Evolutionary conservation across 2,797 vertebrate genomes (phyloP).

Genomic region (Argya squamiceps): DNA sequence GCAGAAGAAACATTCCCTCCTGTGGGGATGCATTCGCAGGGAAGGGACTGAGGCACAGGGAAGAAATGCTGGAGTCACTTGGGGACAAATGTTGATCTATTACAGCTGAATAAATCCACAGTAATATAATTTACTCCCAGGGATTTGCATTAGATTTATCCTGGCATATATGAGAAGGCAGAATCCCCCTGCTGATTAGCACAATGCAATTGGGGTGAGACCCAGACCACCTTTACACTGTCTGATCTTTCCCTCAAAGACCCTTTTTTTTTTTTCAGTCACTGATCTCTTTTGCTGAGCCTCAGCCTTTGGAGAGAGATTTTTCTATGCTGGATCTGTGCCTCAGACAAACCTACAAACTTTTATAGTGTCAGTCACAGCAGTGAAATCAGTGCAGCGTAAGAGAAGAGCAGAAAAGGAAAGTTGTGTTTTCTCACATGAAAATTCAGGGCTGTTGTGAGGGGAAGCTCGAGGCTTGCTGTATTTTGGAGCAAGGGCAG

Average conservation of each 20-base stretch:
- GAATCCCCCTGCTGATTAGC: not conserved
- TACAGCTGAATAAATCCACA: constrained; percentile 36
- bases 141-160: not conserved
- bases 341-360: constrained; percentile 60
- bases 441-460: not conserved
- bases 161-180: not conserved
- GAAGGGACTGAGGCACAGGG: not conserved
- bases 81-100: constrained; percentile 20
- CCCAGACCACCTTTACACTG: not conserved
- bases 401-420: not conserved
- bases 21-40: not conserved
- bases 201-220: not conserved
- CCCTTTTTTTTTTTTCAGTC: not conserved
- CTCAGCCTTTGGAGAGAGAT: constrained; percentile 15
- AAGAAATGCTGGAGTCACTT: constrained; percentile 18
- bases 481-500: not conserved
- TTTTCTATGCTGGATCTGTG: constrained; percentile 2
- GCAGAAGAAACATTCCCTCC: not conserved
- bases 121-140: not conserved
- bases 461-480: not conserved
- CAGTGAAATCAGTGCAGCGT: not conserved
- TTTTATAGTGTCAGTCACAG: constrained; percentile 52
- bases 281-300: not conserved
- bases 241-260: not conserved
- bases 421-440: not conserved